phyloP scores from a whole-genome alignment of 1,140 invertebrate species.

The Neoseiulus cucumeris region DNA sequence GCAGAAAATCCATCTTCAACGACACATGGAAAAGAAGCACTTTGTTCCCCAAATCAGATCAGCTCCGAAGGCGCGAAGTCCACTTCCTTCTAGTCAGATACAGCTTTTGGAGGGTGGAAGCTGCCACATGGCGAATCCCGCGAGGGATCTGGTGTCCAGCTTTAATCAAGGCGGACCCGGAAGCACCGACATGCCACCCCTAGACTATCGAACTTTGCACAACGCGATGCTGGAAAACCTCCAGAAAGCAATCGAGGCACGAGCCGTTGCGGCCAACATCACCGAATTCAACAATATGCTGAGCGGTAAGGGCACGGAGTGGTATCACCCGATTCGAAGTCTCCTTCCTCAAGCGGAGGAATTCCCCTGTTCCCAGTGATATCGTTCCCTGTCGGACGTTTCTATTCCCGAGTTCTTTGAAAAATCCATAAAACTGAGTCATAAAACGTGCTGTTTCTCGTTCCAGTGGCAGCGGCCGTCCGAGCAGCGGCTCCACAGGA shows the following conservation, averaged over 20 bases:
- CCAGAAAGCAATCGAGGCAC: slow-evolving; percentile 5
- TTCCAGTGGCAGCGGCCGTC: slow-evolving; percentile 2
- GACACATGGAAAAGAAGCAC: slow-evolving; percentile 11
- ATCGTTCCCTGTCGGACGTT: too few relatives aligned
- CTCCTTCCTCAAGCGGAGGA: too few relatives aligned
- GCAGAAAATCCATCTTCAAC: slow-evolving; percentile 9
- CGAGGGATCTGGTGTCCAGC: too few relatives aligned
- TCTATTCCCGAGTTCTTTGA: too few relatives aligned
- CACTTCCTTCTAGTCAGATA: slow-evolving; percentile 8
- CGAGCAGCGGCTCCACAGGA: not conserved
- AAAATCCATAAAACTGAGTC: too few relatives aligned
- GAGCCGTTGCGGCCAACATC: not conserved
- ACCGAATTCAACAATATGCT: slow-evolving; percentile 2
- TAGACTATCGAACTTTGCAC: slow-evolving; percentile 9
- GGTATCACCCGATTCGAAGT: not conserved
- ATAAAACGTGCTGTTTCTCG: not conserved
- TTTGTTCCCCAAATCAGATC: not conserved
- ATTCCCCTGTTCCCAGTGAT: too few relatives aligned
- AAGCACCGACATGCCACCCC: not conserved
- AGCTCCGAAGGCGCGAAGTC: slow-evolving; percentile 10
- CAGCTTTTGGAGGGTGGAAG: not conserved
- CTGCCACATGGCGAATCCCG: too few relatives aligned
- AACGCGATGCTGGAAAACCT: slow-evolving; percentile 7
- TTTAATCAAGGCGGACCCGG: too few relatives aligned
- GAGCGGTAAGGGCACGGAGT: not conserved